Evolutionary conservation across 2,797 vertebrate genomes (phyloP).

Genomic region (Amniataba percoides): DNA sequence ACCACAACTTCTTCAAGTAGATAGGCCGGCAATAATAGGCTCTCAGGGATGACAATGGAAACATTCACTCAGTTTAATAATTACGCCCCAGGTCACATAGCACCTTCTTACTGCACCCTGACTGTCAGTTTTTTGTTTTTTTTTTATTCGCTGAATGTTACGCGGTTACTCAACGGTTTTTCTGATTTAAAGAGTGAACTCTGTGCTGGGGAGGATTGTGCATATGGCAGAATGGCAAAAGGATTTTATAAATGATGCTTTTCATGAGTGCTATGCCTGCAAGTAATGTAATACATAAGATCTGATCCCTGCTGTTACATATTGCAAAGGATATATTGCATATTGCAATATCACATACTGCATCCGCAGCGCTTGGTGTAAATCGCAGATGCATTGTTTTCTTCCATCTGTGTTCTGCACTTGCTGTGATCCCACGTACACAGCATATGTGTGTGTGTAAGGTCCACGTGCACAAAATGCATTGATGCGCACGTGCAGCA

Average conservation of each 20-base stretch:
- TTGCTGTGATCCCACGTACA: constrained; percentile 14
- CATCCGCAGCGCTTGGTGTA: not conserved
- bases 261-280: constrained; percentile 16
- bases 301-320: constrained; percentile 24
- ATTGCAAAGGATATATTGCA: constrained; percentile 5
- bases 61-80: constrained; percentile 58
- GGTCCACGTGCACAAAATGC: not conserved
- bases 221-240: constrained; percentile 13
- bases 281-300: constrained; percentile 27
- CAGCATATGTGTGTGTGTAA: not conserved
- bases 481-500: not conserved
- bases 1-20: constrained; percentile 39
- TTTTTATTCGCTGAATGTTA: constrained; percentile 16
- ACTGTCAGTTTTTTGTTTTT: constrained; percentile 3
- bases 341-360: constrained; percentile 3
- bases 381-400: constrained; percentile 4
- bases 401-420: not conserved
- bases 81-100: constrained; percentile 12
- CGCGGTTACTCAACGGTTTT: constrained; percentile 39
- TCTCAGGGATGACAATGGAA: constrained; percentile 55
- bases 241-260: constrained; percentile 34
- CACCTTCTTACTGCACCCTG: constrained; percentile 18
- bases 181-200: constrained; percentile 18
- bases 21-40: constrained; percentile 43
- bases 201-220: constrained; percentile 1